Conservation (phyloP, 2,888 invertebrate genomes). For the Scaptomyza parva region DNA sequence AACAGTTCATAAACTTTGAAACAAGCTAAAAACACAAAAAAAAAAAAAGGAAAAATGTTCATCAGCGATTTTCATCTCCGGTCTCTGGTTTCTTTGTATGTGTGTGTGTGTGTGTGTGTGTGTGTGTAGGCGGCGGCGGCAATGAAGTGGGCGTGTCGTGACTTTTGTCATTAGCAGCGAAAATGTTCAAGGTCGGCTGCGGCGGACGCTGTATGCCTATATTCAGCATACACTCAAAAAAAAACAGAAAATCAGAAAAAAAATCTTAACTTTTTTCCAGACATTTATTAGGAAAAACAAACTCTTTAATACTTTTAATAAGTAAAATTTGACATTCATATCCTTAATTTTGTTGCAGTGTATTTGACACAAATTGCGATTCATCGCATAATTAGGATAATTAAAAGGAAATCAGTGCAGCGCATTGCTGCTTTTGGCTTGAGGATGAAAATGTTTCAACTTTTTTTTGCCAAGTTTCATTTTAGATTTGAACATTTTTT, state of each 20-base stretch:
- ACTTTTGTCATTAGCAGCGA: conserved; percentile 24
- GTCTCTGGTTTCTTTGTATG: too few species aligned
- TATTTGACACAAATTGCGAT: conserved; percentile 42
- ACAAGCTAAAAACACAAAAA: neutral
- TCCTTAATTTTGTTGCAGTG: neutral
- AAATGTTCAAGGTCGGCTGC: conserved; percentile 15
- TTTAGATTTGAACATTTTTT: conserved; percentile 37
- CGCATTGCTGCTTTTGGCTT: neutral
- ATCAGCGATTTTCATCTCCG: conserved; percentile 25
- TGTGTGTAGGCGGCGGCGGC: conserved; percentile 1
- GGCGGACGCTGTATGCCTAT: neutral
- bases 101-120: too few species aligned
- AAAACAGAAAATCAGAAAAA: neutral
- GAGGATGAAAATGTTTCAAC: neutral
- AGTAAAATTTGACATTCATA: too few species aligned
- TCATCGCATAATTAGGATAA: conserved; percentile 69
- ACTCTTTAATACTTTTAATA: neutral
- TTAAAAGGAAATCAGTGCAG: conserved; percentile 70
- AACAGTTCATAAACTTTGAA: neutral
- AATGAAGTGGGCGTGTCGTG: neutral
- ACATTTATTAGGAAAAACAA: neutral
- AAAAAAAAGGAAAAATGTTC: conserved; percentile 12
- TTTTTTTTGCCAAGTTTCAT: conserved; percentile 50
- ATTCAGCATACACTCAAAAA: neutral
- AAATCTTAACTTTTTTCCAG: too few species aligned